These are phyloP conservation scores for Trinorchestia longiramus DNA, from an alignment of 1,140 invertebrate genomes.

Conservation along the genomic window DNA sequence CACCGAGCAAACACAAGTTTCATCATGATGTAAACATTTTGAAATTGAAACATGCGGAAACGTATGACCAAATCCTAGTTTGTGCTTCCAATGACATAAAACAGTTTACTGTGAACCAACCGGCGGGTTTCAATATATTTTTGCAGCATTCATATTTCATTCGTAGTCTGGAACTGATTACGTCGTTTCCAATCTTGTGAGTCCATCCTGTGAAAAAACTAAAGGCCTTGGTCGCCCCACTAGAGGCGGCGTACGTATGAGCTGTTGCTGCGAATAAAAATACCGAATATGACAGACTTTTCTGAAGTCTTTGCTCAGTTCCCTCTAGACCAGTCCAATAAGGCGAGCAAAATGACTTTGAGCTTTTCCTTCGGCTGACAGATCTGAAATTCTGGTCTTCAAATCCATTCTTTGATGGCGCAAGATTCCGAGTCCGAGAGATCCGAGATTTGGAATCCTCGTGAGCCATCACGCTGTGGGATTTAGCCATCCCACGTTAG, in stretches of 20 bases:
- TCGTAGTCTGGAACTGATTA: background rate
- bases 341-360: background rate
- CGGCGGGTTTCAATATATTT: background rate
- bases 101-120: background rate
- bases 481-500: background rate
- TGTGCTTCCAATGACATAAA: background rate
- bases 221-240: background rate
- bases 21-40: no score
- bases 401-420: background rate
- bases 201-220: background rate
- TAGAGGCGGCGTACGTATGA: background rate
- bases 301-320: background rate
- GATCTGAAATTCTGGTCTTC: constrained; percentile 7
- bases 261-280: background rate
- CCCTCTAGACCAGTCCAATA: background rate
- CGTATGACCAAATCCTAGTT: no score
- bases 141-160: background rate
- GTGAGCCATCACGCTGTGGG: background rate
- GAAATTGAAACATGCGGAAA: no score
- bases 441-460: background rate
- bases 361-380: background rate
- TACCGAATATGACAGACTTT: background rate
- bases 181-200: background rate
- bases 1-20: no score
- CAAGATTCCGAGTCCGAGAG: background rate